These are phyloP conservation scores for Latrodectus elegans DNA, from an alignment of 2,888 invertebrate genomes.

Conservation along the genomic window DNA sequence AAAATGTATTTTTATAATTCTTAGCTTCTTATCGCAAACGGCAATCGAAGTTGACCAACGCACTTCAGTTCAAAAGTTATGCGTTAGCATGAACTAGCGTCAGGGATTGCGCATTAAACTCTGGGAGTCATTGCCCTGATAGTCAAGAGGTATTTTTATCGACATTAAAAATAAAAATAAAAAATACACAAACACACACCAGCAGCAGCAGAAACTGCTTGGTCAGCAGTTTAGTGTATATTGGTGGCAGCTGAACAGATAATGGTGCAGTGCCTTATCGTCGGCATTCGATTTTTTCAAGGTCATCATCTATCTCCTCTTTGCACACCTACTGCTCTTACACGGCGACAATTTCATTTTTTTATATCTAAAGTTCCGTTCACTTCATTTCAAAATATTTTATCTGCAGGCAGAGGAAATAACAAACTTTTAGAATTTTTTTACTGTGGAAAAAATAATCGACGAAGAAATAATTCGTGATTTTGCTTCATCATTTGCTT, in stretches of 20 bases:
- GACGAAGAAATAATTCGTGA: too few relatives aligned
- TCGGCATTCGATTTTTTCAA: constrained; percentile 24
- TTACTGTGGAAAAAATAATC: too few relatives aligned
- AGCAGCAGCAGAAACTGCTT: constrained; percentile 16
- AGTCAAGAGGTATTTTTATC: constrained; percentile 35
- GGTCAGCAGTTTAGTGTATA: constrained; percentile 57
- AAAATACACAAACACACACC: not conserved
- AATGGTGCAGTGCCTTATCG: not conserved
- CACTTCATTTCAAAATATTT: too few relatives aligned
- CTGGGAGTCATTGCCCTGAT: constrained; percentile 24
- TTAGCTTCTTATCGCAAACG: not conserved
- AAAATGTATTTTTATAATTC: too few relatives aligned
- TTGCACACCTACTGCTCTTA: not conserved
- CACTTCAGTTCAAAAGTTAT: not conserved
- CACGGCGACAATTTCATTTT: not conserved
- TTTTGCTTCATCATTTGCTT: too few relatives aligned
- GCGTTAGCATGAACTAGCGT: not conserved
- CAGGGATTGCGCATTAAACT: not conserved
- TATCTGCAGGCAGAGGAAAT: too few relatives aligned
- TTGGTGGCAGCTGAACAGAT: constrained; percentile 38
- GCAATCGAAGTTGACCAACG: not conserved
- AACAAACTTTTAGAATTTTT: too few relatives aligned
- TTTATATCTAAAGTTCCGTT: not conserved
- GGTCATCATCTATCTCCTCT: constrained; percentile 26
- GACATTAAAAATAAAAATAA: not conserved